Base-by-base conservation (phyloP, 2,888 invertebrate genomes). In the Branchellion lobata region DNA sequence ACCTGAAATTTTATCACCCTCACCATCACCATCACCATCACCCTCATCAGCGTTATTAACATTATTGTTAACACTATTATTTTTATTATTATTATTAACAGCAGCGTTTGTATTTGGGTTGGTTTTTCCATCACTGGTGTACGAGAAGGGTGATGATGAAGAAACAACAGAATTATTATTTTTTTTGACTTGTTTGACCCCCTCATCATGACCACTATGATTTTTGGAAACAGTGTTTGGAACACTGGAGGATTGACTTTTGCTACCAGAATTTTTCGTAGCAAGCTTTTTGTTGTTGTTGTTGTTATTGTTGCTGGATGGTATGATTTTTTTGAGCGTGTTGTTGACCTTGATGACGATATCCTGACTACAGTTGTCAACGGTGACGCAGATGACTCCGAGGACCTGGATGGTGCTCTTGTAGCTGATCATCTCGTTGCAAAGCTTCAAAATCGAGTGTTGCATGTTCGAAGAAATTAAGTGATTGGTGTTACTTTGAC, bases 361-460 rank as follows among this genome's bases (percentile, higher is more conserved):
- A 27, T 75, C 75, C 0, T 34, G 75, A 11, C 29, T 51, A 24
- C 47, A 29, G 57, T 53, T 40, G 33, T 75, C 75, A 29, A 51
- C 14, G 33, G 69, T 27, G 69, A 69, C 36, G 51, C 34, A 2
- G 57, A 79, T 1, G 34, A n/a, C 34, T 21, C 27, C 71, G 27
- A 71, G 40, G 72, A 73, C 51, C 34, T 29, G 24, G 72, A 73
- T 65, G 61, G 53, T 65, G 77, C 5, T 65, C 31, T 53, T 5
- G 65, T 24, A 29, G n/a, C 18, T 65, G 18, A 33, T 65, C 33
- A 21, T 65, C 31, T 24, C 27, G 1, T 2, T 78, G 57, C 75
- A 75, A 51, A 75, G 31, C 75, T 75, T 36, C 8, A 75, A 40
- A 18, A 75, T 53, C 53, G 53, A 36, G 21, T 75, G 75, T 33